Base-by-base conservation (phyloP, 2,888 invertebrate species). In the Phalera bucephala region DNA sequence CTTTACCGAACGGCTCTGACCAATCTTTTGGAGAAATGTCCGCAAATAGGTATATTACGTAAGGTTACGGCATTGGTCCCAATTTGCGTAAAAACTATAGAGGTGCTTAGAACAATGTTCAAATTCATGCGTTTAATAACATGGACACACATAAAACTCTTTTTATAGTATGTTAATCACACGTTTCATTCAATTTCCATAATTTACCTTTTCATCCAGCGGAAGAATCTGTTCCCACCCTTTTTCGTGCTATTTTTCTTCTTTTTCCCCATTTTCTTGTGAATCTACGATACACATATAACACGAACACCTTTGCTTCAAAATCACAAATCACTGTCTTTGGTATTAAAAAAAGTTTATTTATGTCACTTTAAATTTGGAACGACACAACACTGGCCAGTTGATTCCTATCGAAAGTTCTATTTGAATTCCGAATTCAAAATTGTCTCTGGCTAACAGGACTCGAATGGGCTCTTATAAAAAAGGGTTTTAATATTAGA, bases 201-300 rank as follows among this genome's bases (percentile, higher is more conserved):
- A 42, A 39, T 30, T 67, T 87, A 89, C 88, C 89, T 89, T 79
- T 74, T 72, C 41, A 89, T 88, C 88, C 89, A 89, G 28, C 89
- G 79, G 55, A 89, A 88, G 65, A 89, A 89, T 45, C 87, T 68
- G 63, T 80, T 86, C 9, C 84, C 81, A 23, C 76, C 72, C 57
- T 74, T 84, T 54, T 80, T 86, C 8, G 67, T 77, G 53, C 54
- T 78, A 65, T 75, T 78, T 76, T 86, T 89, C 79, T 86, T 88
- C 75, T 87, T 88, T 52, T 87, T 88, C 47, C 87, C 87, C 88
- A 89, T 89, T 72, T 66, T 75, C 58, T 48, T 57, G 30, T 41
- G 42, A 34, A 43, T 35, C 50, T 40, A 52, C 20, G 41, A 51
- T 41, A 44, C 61, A 46, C 75, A 80, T 79, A 70, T 40, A 60